phyloP scores from a whole-genome alignment of 2,113 vertebrate genomes.

The Halichoeres trimaculatus region DNA sequence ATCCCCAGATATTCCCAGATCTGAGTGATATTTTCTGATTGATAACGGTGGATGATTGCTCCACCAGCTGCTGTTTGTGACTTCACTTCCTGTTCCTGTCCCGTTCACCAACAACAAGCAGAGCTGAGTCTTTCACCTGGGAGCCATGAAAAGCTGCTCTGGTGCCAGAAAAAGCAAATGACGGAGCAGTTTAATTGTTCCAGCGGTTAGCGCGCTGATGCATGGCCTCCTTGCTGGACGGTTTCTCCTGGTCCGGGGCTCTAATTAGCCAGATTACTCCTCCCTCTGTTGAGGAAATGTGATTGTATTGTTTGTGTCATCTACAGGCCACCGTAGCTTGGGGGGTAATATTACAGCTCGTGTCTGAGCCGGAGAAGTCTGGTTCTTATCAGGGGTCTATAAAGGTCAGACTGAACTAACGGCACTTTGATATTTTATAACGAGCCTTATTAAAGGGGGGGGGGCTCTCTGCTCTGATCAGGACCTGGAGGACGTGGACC shows the following conservation, averaged over 20 bases:
- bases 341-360: not conserved
- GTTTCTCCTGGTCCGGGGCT: constrained; percentile 13
- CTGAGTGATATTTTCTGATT: constrained; percentile 35
- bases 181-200: constrained; percentile 72
- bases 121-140: constrained; percentile 57
- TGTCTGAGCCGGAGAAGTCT: constrained; percentile 4
- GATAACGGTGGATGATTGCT: constrained; percentile 37
- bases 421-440: constrained; percentile 20
- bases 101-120: constrained; percentile 37
- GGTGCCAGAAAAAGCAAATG: constrained; percentile 65
- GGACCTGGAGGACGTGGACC: too few relatives aligned
- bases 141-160: constrained; percentile 45
- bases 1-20: not conserved
- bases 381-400: constrained; percentile 32
- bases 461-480: not conserved
- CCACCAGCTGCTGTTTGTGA: constrained; percentile 39
- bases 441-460: constrained; percentile 23
- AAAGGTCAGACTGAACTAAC: constrained; percentile 20
- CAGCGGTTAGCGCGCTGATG: constrained; percentile 55
- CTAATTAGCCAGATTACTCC: constrained; percentile 70
- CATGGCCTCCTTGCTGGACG: constrained; percentile 54
- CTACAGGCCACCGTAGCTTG: constrained; percentile 41
- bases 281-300: constrained; percentile 40
- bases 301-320: constrained; percentile 62
- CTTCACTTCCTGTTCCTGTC: too few relatives aligned